Percentiles rank a stretch among this genome's conserved stretches.
phyloP scores from a whole-genome alignment of 2,888 invertebrate genomes.

The Falcaria lacertinaria region DNA sequence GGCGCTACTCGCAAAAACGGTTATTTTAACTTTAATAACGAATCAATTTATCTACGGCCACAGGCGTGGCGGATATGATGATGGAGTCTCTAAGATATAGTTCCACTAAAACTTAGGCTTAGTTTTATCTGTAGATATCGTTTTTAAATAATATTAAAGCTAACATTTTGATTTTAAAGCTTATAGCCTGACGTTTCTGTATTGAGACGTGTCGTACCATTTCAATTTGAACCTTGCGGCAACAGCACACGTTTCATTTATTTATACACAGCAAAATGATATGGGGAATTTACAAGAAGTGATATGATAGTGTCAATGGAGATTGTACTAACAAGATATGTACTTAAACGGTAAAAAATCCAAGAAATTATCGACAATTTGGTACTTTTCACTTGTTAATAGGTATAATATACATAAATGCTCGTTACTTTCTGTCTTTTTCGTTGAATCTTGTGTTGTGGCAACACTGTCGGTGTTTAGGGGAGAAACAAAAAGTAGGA shows the following conservation, averaged over 20 bases:
- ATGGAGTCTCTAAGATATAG: conserved; percentile 30
- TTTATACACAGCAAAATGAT: conserved; percentile 72
- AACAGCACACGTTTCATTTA: conserved; percentile 42
- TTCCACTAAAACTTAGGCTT: conserved; percentile 69
- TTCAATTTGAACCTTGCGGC: conserved; percentile 33
- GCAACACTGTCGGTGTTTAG: conserved; percentile 53
- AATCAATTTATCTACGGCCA: conserved; percentile 64
- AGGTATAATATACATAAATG: conserved; percentile 64
- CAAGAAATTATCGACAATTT: conserved; percentile 63
- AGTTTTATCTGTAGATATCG: conserved; percentile 34
- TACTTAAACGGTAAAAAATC: conserved; percentile 67
- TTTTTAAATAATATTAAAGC: conserved; percentile 50
- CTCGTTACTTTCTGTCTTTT: conserved; percentile 71
- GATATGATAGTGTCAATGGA: conserved; percentile 71
- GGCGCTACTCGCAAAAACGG: conserved; percentile 61
- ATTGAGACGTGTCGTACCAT: conserved; percentile 3
- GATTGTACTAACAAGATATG: conserved; percentile 78
- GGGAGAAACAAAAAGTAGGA: conserved; percentile 43
- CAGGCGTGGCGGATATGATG: conserved; percentile 53
- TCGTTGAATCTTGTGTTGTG: conserved; percentile 59
- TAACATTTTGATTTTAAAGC: conserved; percentile 51
- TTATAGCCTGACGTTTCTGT: conserved; percentile 30
- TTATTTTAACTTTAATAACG: conserved; percentile 33
- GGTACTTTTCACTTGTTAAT: conserved; percentile 45
- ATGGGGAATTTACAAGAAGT: conserved; percentile 75